Base-by-base conservation (phyloP, 2,888 invertebrate species). In the Philaethria dido region DNA sequence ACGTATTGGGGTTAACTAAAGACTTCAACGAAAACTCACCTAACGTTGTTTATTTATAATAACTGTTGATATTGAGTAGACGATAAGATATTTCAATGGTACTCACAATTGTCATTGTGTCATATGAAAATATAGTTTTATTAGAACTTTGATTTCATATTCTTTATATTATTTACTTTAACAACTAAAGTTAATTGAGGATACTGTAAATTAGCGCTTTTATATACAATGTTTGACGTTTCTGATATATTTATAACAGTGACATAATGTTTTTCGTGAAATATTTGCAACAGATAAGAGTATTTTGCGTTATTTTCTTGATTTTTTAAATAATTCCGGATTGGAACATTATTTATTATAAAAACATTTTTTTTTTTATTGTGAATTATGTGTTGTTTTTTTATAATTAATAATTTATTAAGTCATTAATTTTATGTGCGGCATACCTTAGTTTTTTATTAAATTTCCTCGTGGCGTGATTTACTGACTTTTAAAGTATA, bases 1-100 rank as follows among this genome's bases (percentile, higher is more conserved):
- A 44, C 62, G 67, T 70, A 71, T 67, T 71, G 69, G 72, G 80
- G 79, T 80, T 80, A 78, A 77, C 69, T 73, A 83, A 83, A 83
- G 81, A 83, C 77, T 77, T 83, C 80, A 81, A 83, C 83, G 83
- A 75, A 69, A 71, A 71, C 69, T 59, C 16, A 48, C 20, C 42
- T 61, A 61, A 55, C 59, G 67, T 62, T 60, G 68, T 52, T 69
- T 65, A 59, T 36, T 64, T 57, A 47, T 64, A 50, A 44, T 52
- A 59, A 60, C 39, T 52, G 33, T 55, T 57, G 47, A 42, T 60
- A 60, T 60, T 65, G 16, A 60, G 50, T 52, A 39, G 9, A 16
- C n/a, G 64, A 60, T 52, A 60, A 65, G 50, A 22, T 60, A 57
- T 25, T 50, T 47, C 29, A 47, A 47, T 18, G 29, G 33, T 29